Base-by-base conservation (phyloP, 1,140 invertebrate genomes). In the Drosophila sproati region DNA sequence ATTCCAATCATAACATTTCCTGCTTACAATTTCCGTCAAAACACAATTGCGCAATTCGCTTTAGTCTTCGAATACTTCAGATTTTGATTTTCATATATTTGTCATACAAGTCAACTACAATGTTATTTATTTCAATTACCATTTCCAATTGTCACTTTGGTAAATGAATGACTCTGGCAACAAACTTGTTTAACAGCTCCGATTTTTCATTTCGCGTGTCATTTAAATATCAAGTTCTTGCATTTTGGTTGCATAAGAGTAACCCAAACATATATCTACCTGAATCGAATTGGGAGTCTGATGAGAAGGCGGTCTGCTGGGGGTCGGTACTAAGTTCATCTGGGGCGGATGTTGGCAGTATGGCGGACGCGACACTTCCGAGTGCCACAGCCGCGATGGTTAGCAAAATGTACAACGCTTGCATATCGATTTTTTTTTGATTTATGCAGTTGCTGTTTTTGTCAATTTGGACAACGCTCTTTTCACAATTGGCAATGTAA, bases 191-290 rank as follows among this genome's bases (percentile, higher is more conserved):
- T 41, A 28, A 28, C 5, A 20, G 32, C 28, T 12, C 3, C 12
- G 41, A 60, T 50, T 86, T 81, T 56, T 6, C n/a, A 47, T 39
- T 63, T 56, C 43, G 47, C 34, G 32, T 56, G 75, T 62, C 55
- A 72, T 76, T 69, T 76, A 72, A 89, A 78, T 89, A 77, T 89
- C 85, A 81, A 89, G 85, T 89, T 89, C 85, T 89, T 66, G 68
- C 62, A 7, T 5, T 34, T 12, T 51, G 47, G 55, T 86, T 85
- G 62, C 72, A 90, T 76, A 85, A 80, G 32, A 43, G 8, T 37
- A 29, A 59, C 51, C 61, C 3, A 52, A 28, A 10, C 39, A 31
- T 32, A 48, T 55, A 61, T 50, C 47, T 82, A 91, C 88, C 80
- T 83, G 82, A 55, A 62, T 69, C 76, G 29, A 73, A 76, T 75